Base-by-base conservation (phyloP, 2,113 vertebrate species). In the Myiozetetes cayanensis region DNA sequence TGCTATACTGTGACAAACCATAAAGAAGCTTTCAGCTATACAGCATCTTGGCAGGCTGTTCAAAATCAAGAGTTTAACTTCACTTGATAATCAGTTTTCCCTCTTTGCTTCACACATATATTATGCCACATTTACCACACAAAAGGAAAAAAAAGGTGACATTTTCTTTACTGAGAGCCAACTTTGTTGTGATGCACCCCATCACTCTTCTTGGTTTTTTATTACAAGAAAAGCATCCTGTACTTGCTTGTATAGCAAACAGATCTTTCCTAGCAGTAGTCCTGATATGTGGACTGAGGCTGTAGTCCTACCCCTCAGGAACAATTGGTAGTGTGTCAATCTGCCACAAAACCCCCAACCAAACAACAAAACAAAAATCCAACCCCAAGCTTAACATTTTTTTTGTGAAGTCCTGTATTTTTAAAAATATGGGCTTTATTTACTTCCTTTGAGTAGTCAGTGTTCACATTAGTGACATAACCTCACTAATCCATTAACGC, bases 1-100 rank as follows among this genome's bases (percentile, higher is more conserved):
- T 80, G 68, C 59, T 94, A 58, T 93, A 88, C 59, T 90, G 56
- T 94, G 93, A 94, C 89, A 96, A 95, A 87, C 47, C 56, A 56
- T 65, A 81, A 78, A 87, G 65, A 81, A 85, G 47, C 76, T 96
- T 89, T 97, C 87, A 94, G 89, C 61, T 84, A 33, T 78, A 85
- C 2, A 87, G 76, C 33, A 37, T 52, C 72, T 86, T 90, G 91
- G 90, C 86, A 93, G 47, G 31, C 56, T 91, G 73, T 68, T 94
- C 66, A 97, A 87, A 95, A 79, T n/a, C n/a, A 65, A 91, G 44
- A 72, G 70, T 91, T 94, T 87, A 90, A 79, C 81, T 50, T 89
- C 74, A 72, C 37, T 86, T 67, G 53, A 65, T 70, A 87, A 94
- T 87, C 28, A 70, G 37, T 43, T 66, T 82, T 89, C 20, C 15